These are phyloP conservation scores for Indicator indicator DNA, from an alignment of 2,113 vertebrate genomes.

Conservation along the genomic window DNA sequence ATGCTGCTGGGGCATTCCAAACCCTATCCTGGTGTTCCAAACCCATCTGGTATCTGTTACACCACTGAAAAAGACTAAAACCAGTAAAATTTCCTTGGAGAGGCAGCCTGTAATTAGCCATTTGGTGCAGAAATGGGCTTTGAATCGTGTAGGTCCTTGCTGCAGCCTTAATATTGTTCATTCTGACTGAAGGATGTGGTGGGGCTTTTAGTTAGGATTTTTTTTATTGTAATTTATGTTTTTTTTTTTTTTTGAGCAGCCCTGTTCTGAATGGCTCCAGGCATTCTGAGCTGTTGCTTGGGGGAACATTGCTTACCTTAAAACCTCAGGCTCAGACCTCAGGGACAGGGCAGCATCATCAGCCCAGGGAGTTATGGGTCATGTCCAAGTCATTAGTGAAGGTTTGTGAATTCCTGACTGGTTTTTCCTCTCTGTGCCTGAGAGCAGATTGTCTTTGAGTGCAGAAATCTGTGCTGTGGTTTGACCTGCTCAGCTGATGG, in stretches of 20 bases:
- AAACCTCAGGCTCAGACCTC: not conserved
- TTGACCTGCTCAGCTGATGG: not conserved
- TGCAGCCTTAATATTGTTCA: not conserved
- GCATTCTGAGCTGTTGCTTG: not conserved
- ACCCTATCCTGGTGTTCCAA: not conserved
- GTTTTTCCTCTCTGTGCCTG: not conserved
- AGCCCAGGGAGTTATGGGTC: not conserved
- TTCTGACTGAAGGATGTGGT: not conserved
- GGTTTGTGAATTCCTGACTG: not conserved
- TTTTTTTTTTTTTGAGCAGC: not conserved
- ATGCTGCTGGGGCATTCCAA: not conserved
- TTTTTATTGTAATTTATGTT: not conserved
- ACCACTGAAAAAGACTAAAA: not conserved
- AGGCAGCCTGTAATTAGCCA: not conserved
- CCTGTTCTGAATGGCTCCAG: not conserved
- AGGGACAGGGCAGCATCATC: not conserved
- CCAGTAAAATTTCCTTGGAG: not conserved
- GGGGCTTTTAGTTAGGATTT: no score
- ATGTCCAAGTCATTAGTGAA: not conserved
- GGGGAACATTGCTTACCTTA: not conserved
- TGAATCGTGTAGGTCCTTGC: not conserved
- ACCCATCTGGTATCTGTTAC: not conserved
- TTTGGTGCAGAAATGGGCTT: not conserved
- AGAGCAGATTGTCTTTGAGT: not conserved
- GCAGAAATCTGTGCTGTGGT: not conserved